phyloP scores from a whole-genome alignment of 1,140 invertebrate genomes.

The Tachypleus tridentatus region DNA sequence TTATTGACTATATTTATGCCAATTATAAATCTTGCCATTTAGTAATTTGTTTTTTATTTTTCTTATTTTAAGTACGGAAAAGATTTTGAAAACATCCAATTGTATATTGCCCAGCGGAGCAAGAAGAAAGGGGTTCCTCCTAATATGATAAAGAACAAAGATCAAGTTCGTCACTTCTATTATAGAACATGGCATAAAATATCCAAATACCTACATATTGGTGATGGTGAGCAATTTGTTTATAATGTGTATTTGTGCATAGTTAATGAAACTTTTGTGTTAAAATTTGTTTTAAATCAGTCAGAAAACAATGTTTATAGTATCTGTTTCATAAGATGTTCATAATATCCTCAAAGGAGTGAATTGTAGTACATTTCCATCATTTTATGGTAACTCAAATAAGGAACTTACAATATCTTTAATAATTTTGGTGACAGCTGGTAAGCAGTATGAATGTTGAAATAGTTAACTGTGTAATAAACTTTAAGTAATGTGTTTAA shows the following conservation, averaged over 20 bases:
- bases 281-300: not conserved
- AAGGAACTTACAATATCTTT: too few relatives aligned
- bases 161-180: slow-evolving; percentile 89
- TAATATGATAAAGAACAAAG: slow-evolving; percentile 60
- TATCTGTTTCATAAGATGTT: not conserved
- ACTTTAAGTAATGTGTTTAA: too few relatives aligned
- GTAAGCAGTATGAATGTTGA: too few relatives aligned
- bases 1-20: not conserved
- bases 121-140: slow-evolving; percentile 58
- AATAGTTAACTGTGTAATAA: too few relatives aligned
- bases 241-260: not conserved
- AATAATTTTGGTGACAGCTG: too few relatives aligned
- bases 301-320: not conserved
- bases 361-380: too few relatives aligned
- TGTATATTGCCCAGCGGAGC: slow-evolving; percentile 64
- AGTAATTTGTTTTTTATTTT: slow-evolving; percentile 6
- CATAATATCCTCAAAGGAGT: not conserved
- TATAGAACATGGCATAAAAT: slow-evolving; percentile 92
- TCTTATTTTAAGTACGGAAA: slow-evolving; percentile 59
- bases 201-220: slow-evolving; percentile 74
- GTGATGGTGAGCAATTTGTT: slow-evolving; percentile 50
- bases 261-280: not conserved
- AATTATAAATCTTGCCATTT: slow-evolving; percentile 5
- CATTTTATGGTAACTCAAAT: too few relatives aligned
- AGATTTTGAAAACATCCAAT: slow-evolving; percentile 84